These are phyloP conservation scores for Noctua janthina DNA, from an alignment of 2,888 invertebrate genomes.

Conservation along the genomic window DNA sequence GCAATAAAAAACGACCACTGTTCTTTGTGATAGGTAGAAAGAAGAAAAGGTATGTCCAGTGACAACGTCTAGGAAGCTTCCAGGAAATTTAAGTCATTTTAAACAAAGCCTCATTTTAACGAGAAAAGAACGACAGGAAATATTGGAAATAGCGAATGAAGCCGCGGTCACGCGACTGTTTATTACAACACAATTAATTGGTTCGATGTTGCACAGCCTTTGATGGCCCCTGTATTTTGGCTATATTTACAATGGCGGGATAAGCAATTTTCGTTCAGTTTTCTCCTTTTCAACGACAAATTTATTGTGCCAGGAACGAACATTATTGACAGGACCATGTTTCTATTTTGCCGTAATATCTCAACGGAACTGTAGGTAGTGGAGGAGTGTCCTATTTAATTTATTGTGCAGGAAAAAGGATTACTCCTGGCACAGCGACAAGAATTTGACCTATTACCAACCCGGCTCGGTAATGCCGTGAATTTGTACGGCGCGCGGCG, in stretches of 20 bases:
- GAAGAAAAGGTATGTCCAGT: constrained; percentile 9
- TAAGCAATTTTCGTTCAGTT: constrained; percentile 41
- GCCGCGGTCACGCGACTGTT: constrained; percentile 42
- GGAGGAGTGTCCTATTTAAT: constrained; percentile 28
- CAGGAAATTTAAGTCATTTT: constrained; percentile 41
- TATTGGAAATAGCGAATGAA: constrained; percentile 48
- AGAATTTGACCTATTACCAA: constrained; percentile 33
- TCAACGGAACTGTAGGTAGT: constrained; percentile 16
- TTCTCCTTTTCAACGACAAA: constrained; percentile 29
- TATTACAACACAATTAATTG: constrained; percentile 63
- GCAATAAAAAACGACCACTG: neutral
- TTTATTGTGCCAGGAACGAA: constrained; percentile 28
- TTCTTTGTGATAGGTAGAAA: constrained; percentile 17
- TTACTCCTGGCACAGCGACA: constrained; percentile 26
- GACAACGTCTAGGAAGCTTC: constrained; percentile 20
- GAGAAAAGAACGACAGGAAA: constrained; percentile 34
- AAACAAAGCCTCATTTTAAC: constrained; percentile 54
- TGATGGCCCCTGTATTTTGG: constrained; percentile 44
- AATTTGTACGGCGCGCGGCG: constrained; percentile 30
- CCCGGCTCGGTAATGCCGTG: constrained; percentile 11
- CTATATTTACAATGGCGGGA: constrained; percentile 32
- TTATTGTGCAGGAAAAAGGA: constrained; percentile 46
- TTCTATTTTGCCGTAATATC: constrained; percentile 26
- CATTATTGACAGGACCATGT: constrained; percentile 31
- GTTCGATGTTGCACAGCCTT: constrained; percentile 49